phyloP scores from a whole-genome alignment of 2,797 vertebrate genomes.

The Nannoperca obscura region DNA sequence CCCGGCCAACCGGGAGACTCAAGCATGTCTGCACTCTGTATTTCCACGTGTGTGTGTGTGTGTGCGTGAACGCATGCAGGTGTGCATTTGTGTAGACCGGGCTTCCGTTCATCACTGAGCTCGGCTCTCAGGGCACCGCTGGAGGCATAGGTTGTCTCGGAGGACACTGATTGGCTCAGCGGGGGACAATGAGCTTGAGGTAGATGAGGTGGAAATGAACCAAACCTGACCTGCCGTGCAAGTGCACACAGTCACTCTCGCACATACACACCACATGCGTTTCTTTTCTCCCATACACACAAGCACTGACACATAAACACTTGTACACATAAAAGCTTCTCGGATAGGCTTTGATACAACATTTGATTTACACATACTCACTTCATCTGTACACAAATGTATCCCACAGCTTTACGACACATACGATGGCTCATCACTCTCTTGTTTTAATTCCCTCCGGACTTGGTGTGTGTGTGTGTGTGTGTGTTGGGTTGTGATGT shows the following conservation, averaged over 20 bases:
- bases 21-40: constrained; percentile 33
- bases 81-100: constrained; percentile 40
- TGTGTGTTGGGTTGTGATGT: constrained; percentile 36
- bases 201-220: constrained; percentile 80
- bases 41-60: constrained; percentile 13
- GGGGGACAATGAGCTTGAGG: constrained; percentile 64
- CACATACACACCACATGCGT: not conserved
- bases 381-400: constrained; percentile 49
- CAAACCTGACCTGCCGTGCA: constrained; percentile 64
- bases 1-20: constrained; percentile 44
- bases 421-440: constrained; percentile 47
- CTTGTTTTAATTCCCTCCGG: constrained; percentile 62
- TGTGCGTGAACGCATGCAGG: constrained; percentile 47
- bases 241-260: constrained; percentile 1
- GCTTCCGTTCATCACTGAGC: constrained; percentile 66
- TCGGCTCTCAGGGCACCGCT: constrained; percentile 65
- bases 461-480: constrained; percentile 8
- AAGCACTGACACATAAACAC: constrained; percentile 28
- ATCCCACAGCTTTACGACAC: constrained; percentile 46
- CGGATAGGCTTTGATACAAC: constrained; percentile 44
- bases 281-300: constrained; percentile 15
- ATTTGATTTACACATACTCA: constrained; percentile 57
- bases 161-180: constrained; percentile 81
- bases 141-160: constrained; percentile 70
- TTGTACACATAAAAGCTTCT: constrained; percentile 54